A percentile compares a stretch with the other conserved stretches of the same genome.
These are phyloP conservation scores for Aporophyla nigra DNA, from an alignment of 2,888 invertebrate genomes.

Conservation along the genomic window DNA sequence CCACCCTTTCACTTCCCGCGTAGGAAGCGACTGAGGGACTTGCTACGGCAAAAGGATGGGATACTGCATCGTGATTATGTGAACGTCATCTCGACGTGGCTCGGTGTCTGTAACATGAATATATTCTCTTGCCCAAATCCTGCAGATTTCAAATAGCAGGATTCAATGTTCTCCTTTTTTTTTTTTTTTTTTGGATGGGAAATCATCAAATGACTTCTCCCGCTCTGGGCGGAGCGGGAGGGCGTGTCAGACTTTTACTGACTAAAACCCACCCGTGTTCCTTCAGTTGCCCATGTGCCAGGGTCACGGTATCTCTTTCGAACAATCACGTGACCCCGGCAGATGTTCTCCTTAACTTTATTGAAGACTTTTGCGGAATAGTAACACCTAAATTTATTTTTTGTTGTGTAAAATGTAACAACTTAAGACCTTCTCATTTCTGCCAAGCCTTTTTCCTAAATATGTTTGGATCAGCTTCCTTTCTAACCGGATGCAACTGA, in stretches of 20 bases:
- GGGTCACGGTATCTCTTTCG: too few relatives aligned
- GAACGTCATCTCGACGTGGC: not conserved
- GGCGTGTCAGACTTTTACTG: too few relatives aligned
- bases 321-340: too few relatives aligned
- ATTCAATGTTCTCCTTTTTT: not conserved
- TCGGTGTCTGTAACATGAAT: constrained; percentile 10
- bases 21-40: constrained; percentile 48
- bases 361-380: not conserved
- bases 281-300: too few relatives aligned
- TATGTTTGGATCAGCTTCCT: too few relatives aligned
- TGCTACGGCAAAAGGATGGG: constrained; percentile 36
- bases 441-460: too few relatives aligned
- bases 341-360: not conserved
- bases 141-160: not conserved
- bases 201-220: too few relatives aligned
- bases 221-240: too few relatives aligned
- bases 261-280: too few relatives aligned
- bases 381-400: not conserved
- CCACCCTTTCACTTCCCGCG: constrained; percentile 52
- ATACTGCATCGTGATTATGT: constrained; percentile 31
- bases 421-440: too few relatives aligned
- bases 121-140: constrained; percentile 15
- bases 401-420: not conserved
- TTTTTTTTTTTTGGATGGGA: too few relatives aligned
- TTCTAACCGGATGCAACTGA: too few relatives aligned